phyloP scores from a whole-genome alignment of 2,888 invertebrate species.

The Drosophila glabriapex region DNA sequence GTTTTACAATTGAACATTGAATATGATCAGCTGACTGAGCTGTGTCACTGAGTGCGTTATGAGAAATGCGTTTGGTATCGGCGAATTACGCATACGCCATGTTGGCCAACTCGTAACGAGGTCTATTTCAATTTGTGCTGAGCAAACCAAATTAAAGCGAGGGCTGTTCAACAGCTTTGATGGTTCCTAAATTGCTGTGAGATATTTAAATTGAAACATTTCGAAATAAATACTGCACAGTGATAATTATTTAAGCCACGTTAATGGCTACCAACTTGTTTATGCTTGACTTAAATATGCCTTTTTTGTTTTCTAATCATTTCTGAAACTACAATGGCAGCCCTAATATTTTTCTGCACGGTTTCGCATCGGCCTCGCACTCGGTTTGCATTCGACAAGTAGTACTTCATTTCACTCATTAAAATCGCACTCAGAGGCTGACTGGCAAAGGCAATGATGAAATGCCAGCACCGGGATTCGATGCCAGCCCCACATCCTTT shows the following conservation, averaged over 20 bases:
- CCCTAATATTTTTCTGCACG: conserved; percentile 12
- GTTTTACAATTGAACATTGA: conserved; percentile 5
- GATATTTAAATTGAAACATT: background rate
- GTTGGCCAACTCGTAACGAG: conserved; percentile 1
- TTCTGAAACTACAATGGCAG: background rate
- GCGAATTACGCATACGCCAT: conserved; percentile 45
- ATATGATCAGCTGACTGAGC: background rate
- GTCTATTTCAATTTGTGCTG: background rate
- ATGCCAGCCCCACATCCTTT: conserved; percentile 2
- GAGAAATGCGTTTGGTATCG: conserved; percentile 2
- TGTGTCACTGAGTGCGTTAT: conserved; percentile 31
- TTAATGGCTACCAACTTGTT: background rate
- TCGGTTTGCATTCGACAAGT: conserved; percentile 50
- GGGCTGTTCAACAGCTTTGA: background rate
- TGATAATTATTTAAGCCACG: background rate
- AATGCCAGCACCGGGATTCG: conserved; percentile 45
- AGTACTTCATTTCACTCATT: conserved; percentile 69
- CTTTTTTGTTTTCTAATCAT: background rate
- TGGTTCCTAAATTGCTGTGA: background rate
- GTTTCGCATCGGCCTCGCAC: conserved; percentile 10
- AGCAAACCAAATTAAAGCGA: conserved; percentile 2
- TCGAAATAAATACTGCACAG: background rate
- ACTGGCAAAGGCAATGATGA: conserved; percentile 51
- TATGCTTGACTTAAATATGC: background rate
- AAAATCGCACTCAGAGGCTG: conserved; percentile 53